phyloP scores from a whole-genome alignment of 2,888 invertebrate species.

The Anticlea derivata region DNA sequence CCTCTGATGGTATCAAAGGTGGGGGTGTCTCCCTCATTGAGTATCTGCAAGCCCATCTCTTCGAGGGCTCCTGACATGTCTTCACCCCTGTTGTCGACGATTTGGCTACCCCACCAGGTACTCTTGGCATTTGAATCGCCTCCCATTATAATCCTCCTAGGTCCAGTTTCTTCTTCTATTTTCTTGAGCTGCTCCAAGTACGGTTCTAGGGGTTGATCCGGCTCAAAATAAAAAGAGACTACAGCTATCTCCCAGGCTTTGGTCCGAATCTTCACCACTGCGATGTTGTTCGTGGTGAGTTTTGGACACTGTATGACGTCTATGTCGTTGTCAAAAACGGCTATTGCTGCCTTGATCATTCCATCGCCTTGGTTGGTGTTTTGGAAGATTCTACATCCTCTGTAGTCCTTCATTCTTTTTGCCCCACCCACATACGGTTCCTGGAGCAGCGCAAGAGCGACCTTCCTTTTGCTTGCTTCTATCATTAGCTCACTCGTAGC shows the following conservation, averaged over 20 bases:
- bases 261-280: too few relatives aligned
- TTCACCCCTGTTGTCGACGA: constrained; percentile 18
- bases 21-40: constrained; percentile 36
- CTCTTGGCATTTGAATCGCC: too few relatives aligned
- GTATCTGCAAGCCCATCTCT: constrained; percentile 33
- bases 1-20: constrained; percentile 39
- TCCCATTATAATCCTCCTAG: too few relatives aligned
- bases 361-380: neutral
- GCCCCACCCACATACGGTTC: too few relatives aligned
- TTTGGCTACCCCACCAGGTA: constrained; percentile 5
- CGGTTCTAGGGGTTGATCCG: too few relatives aligned
- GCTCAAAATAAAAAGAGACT: constrained; percentile 3
- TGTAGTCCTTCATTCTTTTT: neutral
- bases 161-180: too few relatives aligned
- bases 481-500: too few relatives aligned
- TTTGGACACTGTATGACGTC: neutral
- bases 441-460: neutral
- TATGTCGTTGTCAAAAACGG: neutral
- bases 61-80: neutral
- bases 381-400: too few relatives aligned
- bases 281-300: too few relatives aligned
- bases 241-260: neutral
- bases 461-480: too few relatives aligned
- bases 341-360: neutral
- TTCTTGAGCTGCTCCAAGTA: too few relatives aligned